Evolutionary conservation across 2,797 vertebrate species (phyloP), one percentile per base, ranked within the genome.

Genomic region (Rhinophrynus dorsalis): DNA sequence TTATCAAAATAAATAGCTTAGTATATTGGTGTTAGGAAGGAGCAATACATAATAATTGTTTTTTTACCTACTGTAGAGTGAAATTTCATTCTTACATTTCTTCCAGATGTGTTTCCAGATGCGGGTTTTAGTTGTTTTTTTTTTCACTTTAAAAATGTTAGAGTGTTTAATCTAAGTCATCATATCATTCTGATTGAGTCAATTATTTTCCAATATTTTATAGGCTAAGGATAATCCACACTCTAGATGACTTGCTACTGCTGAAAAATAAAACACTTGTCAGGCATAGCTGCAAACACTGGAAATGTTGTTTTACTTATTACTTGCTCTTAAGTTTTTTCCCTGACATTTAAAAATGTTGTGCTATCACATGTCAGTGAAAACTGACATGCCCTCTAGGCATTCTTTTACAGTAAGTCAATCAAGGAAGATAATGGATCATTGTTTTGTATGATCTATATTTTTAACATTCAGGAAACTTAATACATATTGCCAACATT

Each of bases 341-440:
- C 27, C 23, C 55, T 68, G 44, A 15, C 18, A 51, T 26, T 29
- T 9, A 50, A 38, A 18, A 48, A 38, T 61, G 58, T 23, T 40
- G 37, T 6, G n/a, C 17, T 4, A 29, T 42, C 12, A 20, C 48
- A 24, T 69, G 58, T 61, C 58, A 69, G 20, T 32, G 29, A 55
- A 15, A 44, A 32, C 27, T 62, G 48, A 69, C 58, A 62, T 61
- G 4, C 47, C 57, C 67, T 24, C 35, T 11, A 23, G 58, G 47
- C 66, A 55, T 13, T 26, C 50, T 18, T 7, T 13, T 52, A 37
- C 47, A 27, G 27, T 29, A 26, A 33, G 50, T 55, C 51, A 55
- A 1, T 12, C 9, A 26, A 21, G 17, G 12, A 6, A 10, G 20
- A 57, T 37, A 62, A 26, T 45, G 50, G 29, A 5, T 18, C 7